Base-by-base conservation (phyloP, 2,113 vertebrate genomes). In the Diphyllodes magnificus region DNA sequence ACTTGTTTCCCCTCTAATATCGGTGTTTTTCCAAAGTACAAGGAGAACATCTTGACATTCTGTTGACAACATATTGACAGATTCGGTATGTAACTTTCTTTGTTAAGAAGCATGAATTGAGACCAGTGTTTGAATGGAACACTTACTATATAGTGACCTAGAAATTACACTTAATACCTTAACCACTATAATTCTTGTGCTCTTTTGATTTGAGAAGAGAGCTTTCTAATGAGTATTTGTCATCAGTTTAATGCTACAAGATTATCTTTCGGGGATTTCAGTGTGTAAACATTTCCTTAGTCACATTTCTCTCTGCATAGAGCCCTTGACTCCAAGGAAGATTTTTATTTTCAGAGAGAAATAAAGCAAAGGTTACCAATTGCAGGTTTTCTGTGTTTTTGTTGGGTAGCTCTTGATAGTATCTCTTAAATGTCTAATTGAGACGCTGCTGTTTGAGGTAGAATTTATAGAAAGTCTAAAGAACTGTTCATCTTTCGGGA, bases 1-100 rank as follows among this genome's bases (percentile, higher is more conserved):
- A 54, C 68, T 68, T 2, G 0, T 72, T 72, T 51, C 4, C 2
- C 23, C 31, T 18, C 22, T 49, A 59, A 0, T 37, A 28, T 12
- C 65, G 33, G 22, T 15, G 1, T 66, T 84, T 70, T 82, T 64
- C 50, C 66, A 65, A 42, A 69, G 61, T 50, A 45, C 76, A 82
- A 86, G 63, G 28, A 76, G 35, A 82, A 24, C 12, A 28, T 60
- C 53, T 76, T 57, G 39, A 39, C 39, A 39, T 39, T 39, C 39
- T 39, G 12, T 39, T 39, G 39, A 39, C 39, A 39, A 39, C 39
- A 39, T 72, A 6, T 45, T 76, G 86, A 44, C 57, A 82, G 16
- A 31, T 76, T 79, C 4, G 5, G 11, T 72, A 3, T 35, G 15
- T 44, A 72, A 39, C 23, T 75, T 63, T 31, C 19, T 83, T 42